These are phyloP conservation scores for Stichodactyla helianthus DNA, from an alignment of 64 coral and sea anemone species.

Conservation along the genomic window DNA sequence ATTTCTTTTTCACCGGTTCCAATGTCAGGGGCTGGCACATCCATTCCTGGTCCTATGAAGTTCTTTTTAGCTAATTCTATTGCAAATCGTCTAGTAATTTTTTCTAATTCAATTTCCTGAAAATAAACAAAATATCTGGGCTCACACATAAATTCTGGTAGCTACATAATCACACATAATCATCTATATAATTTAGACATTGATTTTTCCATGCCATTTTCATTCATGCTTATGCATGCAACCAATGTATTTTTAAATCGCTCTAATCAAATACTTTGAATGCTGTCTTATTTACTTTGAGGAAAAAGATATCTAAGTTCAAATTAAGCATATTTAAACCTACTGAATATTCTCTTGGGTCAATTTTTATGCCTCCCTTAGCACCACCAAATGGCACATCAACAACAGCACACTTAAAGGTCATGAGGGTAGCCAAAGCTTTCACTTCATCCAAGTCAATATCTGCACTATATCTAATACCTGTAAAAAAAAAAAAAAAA, in stretches of 20 bases:
- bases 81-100: slow-evolving; percentile 89
- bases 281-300: too few species aligned
- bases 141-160: too few species aligned
- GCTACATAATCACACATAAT: slow-evolving; percentile 1
- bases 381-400: slow-evolving; percentile 99
- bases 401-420: slow-evolving; percentile 98
- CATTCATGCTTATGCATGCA: too few species aligned
- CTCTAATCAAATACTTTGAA: too few species aligned
- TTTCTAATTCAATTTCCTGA: slow-evolving; percentile 86
- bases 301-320: too few species aligned
- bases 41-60: slow-evolving; percentile 94
- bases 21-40: slow-evolving; percentile 97
- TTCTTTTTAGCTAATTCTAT: slow-evolving; percentile 96
- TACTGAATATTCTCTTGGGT: slow-evolving; percentile 91
- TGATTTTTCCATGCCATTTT: too few species aligned
- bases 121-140: neutral
- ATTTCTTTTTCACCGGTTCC: slow-evolving; percentile 95
- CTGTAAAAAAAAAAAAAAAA: too few species aligned
- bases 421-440: slow-evolving; percentile 95
- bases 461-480: slow-evolving; percentile 91
- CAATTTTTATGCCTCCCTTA: slow-evolving; percentile 83
- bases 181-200: neutral
- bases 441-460: slow-evolving; percentile 95
- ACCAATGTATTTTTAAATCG: too few species aligned
- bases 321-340: neutral